Percentiles rank a stretch among this genome's conserved stretches.
These are phyloP conservation scores for Montipora cactus DNA, from an alignment of 64 coral and sea anemone species.

Conservation along the genomic window DNA sequence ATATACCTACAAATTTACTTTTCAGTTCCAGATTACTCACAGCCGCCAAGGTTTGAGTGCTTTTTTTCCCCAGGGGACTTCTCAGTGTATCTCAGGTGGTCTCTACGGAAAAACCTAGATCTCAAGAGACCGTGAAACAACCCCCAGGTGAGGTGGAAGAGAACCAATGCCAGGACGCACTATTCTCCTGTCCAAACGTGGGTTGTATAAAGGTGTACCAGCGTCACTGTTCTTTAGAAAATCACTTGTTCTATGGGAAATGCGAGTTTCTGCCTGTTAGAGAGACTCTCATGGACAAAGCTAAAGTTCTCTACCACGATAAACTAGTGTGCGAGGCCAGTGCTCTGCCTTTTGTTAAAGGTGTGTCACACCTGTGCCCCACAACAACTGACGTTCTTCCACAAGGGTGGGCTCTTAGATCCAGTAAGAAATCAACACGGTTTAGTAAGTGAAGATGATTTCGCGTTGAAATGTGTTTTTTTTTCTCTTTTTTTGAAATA, in stretches of 20 bases:
- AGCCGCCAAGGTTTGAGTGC: constrained; percentile 21
- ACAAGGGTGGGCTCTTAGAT: too few species aligned
- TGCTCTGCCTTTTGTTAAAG: too few species aligned
- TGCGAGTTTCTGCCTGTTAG: constrained; percentile 31
- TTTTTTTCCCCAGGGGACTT: constrained; percentile 29
- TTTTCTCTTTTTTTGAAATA: too few species aligned
- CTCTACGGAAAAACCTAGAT: not conserved
- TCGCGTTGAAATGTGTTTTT: too few species aligned
- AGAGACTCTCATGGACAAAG: not conserved
- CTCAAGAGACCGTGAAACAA: not conserved
- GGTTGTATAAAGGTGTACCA: constrained; percentile 39
- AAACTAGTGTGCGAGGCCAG: not conserved
- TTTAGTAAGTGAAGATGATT: not conserved
- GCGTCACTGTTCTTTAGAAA: constrained; percentile 48
- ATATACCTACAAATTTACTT: not conserved
- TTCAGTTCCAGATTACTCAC: constrained; percentile 37
- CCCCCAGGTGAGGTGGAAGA: constrained; percentile 1
- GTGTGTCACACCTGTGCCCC: too few species aligned
- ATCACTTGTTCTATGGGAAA: constrained; percentile 44
- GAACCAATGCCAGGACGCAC: not conserved
- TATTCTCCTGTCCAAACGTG: constrained; percentile 40
- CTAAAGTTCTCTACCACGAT: not conserved
- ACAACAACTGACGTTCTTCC: too few species aligned
- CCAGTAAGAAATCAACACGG: not conserved
- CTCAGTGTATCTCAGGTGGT: not conserved